A percentile compares a stretch with the other conserved stretches of the same genome.
These are phyloP conservation scores for Echinometra lucunter DNA, from an alignment of 53 echinoderm and acorn worm species.

Conservation along the genomic window DNA sequence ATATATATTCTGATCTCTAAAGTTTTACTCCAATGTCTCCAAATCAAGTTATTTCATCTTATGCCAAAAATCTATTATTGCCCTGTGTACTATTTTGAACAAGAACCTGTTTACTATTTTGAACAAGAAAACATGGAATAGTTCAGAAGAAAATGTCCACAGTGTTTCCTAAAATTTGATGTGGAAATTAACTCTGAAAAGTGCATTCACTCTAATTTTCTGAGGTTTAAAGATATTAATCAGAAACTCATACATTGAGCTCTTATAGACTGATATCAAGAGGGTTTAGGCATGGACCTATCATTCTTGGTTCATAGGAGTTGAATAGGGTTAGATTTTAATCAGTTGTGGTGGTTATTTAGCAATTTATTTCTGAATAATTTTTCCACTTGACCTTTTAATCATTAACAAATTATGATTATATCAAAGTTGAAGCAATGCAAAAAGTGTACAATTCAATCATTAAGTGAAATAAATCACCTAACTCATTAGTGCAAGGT, in stretches of 20 bases:
- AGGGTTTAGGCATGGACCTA: not conserved
- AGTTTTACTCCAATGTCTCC: not conserved
- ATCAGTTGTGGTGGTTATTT: not conserved
- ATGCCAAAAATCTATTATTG: no score
- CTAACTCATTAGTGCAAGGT: not conserved
- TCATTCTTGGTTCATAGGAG: not conserved
- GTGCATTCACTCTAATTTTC: not conserved
- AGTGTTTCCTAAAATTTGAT: not conserved
- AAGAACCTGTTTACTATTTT: no score
- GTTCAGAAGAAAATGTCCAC: no score
- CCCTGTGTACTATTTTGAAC: no score
- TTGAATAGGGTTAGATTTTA: not conserved
- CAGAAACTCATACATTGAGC: no score
- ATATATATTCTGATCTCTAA: not conserved
- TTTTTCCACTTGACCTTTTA: slow-evolving; percentile 35
- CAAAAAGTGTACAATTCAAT: not conserved
- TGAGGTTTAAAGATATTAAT: not conserved
- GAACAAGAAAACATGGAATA: no score
- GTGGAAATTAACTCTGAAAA: not conserved
- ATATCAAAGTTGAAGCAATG: not conserved
- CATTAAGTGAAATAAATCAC: not conserved
- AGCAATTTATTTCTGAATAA: slow-evolving; percentile 21
- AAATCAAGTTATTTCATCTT: not conserved
- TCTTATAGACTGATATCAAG: not conserved
- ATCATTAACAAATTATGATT: slow-evolving; percentile 51